Evolutionary conservation across 1,140 invertebrate genomes (phyloP).

Genomic region (Dendroctonus valens): DNA sequence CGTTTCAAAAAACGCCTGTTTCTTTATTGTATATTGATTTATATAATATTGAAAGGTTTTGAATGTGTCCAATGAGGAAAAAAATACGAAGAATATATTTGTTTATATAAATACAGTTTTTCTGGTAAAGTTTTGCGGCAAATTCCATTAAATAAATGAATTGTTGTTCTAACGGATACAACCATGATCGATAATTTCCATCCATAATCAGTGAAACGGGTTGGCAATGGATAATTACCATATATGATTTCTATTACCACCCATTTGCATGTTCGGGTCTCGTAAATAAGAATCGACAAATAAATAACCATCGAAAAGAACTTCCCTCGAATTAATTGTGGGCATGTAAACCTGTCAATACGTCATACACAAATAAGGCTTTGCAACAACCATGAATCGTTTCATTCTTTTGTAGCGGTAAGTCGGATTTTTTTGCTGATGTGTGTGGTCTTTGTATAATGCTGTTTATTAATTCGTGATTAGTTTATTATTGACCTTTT

Average conservation of each 20-base stretch:
- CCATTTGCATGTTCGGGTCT: constrained; percentile 23
- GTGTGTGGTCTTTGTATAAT: constrained; percentile 1
- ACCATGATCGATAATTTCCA: constrained; percentile 5
- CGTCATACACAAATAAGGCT: constrained; percentile 23
- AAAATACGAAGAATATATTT: no score
- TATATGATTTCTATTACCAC: constrained; percentile 27
- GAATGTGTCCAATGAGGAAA: no score
- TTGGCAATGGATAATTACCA: constrained; percentile 19
- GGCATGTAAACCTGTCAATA: constrained; percentile 32
- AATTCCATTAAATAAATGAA: no score
- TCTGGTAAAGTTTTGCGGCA: no score
- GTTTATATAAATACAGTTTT: no score
- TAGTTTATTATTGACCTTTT: no score
- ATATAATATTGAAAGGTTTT: no score
- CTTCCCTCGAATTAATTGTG: constrained; percentile 31
- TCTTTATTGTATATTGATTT: no score
- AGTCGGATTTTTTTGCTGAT: constrained; percentile 3
- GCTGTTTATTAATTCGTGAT: background rate
- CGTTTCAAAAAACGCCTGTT: no score
- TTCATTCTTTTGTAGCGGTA: constrained; percentile 1
- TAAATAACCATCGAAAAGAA: constrained; percentile 23
- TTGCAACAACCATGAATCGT: constrained; percentile 15
- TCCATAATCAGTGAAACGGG: constrained; percentile 14
- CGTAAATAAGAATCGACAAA: constrained; percentile 23
- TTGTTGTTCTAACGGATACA: no score